Conservation (phyloP, 2,888 invertebrate species). For the Caenorhabditis sp. region DNA sequence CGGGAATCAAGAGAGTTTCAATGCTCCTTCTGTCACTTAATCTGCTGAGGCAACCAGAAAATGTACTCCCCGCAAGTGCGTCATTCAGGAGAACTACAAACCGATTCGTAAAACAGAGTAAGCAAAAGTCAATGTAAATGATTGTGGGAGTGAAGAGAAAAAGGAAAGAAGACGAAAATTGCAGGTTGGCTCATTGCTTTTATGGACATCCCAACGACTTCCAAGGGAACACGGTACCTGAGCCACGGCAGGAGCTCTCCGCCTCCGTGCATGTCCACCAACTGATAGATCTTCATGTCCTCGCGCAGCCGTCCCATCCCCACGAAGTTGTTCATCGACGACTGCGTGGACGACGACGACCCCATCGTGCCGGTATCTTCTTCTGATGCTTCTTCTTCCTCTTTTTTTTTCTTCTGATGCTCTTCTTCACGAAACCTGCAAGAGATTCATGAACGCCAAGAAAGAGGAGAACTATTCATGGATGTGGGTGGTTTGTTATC, state of each 20-base stretch:
- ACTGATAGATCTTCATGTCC: constrained; percentile 62
- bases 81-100: too few relatives aligned
- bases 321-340: constrained; percentile 48
- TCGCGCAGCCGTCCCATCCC: constrained; percentile 63
- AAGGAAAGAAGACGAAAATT: constrained; percentile 12
- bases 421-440: background rate
- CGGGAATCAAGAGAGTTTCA: background rate
- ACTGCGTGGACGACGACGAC: constrained; percentile 50
- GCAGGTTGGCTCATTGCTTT: background rate
- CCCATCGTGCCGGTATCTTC: constrained; percentile 47
- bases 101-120: too few relatives aligned
- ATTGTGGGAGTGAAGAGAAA: too few relatives aligned
- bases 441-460: background rate
- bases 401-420: background rate
- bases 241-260: constrained; percentile 89
- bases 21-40: too few relatives aligned
- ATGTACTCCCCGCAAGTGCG: too few relatives aligned
- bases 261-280: constrained; percentile 93
- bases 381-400: background rate
- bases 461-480: background rate
- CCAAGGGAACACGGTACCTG: constrained; percentile 24
- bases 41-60: too few relatives aligned
- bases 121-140: background rate
- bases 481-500: background rate
- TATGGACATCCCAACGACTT: constrained; percentile 79